Percentiles rank a stretch among this genome's conserved stretches.
Evolutionary conservation across 1,140 invertebrate genomes (phyloP).

Genomic region (Sminthurinus signatus): DNA sequence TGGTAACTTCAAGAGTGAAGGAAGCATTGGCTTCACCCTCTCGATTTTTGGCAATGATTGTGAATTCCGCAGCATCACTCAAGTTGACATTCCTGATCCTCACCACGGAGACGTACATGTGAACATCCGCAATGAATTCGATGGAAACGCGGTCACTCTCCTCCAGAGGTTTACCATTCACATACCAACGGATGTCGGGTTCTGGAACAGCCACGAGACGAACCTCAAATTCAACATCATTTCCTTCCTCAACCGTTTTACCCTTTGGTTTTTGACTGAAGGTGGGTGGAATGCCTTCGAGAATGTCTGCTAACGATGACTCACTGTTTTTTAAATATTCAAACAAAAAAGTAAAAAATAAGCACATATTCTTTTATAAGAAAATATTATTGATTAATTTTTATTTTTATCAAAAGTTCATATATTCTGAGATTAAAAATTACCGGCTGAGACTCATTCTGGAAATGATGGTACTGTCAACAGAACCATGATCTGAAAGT

Average conservation of each 20-base stretch:
- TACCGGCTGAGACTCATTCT: constrained; percentile 58
- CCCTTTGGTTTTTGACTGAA: constrained; percentile 80
- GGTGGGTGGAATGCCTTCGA: constrained; percentile 88
- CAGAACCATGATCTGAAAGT: constrained; percentile 79
- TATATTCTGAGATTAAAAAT: too few species aligned
- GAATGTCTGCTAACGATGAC: constrained; percentile 80
- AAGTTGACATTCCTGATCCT: constrained; percentile 70
- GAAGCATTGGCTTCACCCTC: constrained; percentile 65
- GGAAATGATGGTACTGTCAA: constrained; percentile 64
- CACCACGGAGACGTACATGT: constrained; percentile 76
- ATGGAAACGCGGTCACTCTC: constrained; percentile 60
- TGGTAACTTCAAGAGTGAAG: constrained; percentile 1
- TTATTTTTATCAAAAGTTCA: too few species aligned
- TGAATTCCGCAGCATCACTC: constrained; percentile 66
- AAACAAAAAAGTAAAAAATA: too few species aligned
- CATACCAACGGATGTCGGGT: constrained; percentile 77
- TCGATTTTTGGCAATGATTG: constrained; percentile 76
- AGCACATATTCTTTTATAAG: too few species aligned
- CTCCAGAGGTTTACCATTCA: constrained; percentile 64
- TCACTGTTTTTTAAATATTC: constrained; percentile 56
- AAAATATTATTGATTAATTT: too few species aligned
- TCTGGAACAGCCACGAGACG: constrained; percentile 81
- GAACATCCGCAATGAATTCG: constrained; percentile 73
- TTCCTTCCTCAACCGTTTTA: constrained; percentile 67
- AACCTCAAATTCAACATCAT: constrained; percentile 71